These are phyloP conservation scores for Gallinago jamesoni DNA, from an alignment of 2,113 vertebrate genomes.

Conservation along the genomic window DNA sequence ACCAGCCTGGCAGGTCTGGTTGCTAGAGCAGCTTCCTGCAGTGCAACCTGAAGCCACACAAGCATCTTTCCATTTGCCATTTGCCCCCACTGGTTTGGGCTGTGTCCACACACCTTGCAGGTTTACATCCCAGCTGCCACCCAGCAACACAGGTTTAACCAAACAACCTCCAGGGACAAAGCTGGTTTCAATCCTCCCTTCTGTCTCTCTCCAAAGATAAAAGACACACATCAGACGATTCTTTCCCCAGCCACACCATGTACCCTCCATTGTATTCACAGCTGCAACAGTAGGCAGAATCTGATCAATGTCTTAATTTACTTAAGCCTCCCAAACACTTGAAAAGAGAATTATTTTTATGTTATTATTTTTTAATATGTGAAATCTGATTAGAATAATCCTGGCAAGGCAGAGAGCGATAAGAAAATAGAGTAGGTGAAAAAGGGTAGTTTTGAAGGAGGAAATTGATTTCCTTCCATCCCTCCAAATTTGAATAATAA, in stretches of 20 bases:
- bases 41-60: background rate
- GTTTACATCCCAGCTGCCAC: background rate
- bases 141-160: background rate
- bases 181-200: background rate
- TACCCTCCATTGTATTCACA: background rate
- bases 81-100: background rate
- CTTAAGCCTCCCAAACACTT: slow-evolving; percentile 5
- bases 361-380: background rate
- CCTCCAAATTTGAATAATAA: slow-evolving; percentile 34
- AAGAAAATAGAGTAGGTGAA: background rate
- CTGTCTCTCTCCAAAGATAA: background rate
- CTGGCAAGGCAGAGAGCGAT: background rate
- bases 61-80: background rate
- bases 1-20: background rate
- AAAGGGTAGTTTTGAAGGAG: slow-evolving; percentile 7
- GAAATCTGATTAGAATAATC: slow-evolving; percentile 59
- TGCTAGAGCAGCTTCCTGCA: background rate
- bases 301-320: slow-evolving; percentile 36
- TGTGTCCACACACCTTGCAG: background rate
- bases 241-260: background rate
- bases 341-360: slow-evolving; percentile 43
- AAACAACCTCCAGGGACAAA: background rate
- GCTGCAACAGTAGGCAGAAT: background rate
- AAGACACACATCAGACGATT: background rate
- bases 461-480: slow-evolving; percentile 37